Evolutionary conservation across 2,797 vertebrate genomes (phyloP).

Genomic region (Manis javanica): DNA sequence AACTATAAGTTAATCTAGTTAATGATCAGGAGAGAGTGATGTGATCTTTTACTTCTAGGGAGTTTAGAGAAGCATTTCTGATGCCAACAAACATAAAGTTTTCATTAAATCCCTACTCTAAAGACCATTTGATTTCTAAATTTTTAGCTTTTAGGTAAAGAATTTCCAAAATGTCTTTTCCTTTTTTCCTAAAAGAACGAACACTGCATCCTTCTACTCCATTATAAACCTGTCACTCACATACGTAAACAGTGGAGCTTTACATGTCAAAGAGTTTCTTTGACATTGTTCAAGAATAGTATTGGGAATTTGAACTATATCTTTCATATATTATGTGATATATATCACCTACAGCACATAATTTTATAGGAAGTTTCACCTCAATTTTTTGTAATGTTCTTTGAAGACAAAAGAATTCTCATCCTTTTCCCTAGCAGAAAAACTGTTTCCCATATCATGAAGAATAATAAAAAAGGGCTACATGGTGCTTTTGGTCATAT

Average conservation of each 20-base stretch:
- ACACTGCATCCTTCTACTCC: background rate
- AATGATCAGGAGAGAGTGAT: background rate
- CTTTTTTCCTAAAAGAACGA: background rate
- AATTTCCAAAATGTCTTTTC: background rate
- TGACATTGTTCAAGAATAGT: background rate
- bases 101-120: background rate
- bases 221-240: background rate
- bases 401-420: background rate
- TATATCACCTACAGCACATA: background rate
- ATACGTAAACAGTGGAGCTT: background rate
- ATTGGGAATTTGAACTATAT: background rate
- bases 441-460: background rate
- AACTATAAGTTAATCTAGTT: background rate
- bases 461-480: background rate
- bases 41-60: background rate
- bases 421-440: constrained; percentile 11
- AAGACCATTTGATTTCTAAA: background rate
- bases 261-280: background rate
- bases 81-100: background rate
- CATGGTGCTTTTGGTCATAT: background rate
- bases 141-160: background rate
- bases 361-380: background rate
- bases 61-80: background rate
- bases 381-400: background rate
- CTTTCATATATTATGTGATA: background rate